phyloP scores from a whole-genome alignment of 2,797 vertebrate species.

The Darevskia mixta region DNA sequence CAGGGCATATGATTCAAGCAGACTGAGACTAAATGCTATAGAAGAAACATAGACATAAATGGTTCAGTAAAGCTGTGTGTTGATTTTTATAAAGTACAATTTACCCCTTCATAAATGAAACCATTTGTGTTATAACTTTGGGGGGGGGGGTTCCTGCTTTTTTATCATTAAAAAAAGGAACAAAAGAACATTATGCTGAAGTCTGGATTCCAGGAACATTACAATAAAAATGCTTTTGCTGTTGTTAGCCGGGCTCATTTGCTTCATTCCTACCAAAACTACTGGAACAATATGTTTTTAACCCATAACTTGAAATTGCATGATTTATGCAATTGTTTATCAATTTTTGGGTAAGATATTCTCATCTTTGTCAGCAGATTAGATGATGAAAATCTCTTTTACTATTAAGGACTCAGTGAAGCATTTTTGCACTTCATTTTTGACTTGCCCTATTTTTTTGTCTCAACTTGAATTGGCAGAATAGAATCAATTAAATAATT shows the following conservation, averaged over 20 bases:
- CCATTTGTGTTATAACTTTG: not conserved
- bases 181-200: not conserved
- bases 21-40: not conserved
- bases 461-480: not conserved
- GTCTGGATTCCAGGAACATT: not conserved
- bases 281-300: slow-evolving; percentile 5
- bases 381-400: not conserved
- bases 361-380: slow-evolving; percentile 2
- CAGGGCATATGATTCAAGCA: not conserved
- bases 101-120: not conserved
- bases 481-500: slow-evolving; percentile 8
- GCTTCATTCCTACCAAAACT: not conserved
- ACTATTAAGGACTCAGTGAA: not conserved
- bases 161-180: not conserved
- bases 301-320: not conserved
- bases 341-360: slow-evolving; percentile 11
- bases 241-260: slow-evolving; percentile 14
- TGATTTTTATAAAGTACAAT: not conserved
- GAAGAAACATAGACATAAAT: not conserved
- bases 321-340: not conserved
- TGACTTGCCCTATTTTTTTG: not conserved
- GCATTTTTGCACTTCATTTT: slow-evolving; percentile 1
- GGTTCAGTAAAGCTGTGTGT: not conserved
- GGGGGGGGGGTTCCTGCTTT: not conserved
- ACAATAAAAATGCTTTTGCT: not conserved